Conservation (phyloP, 23 tunicate genomes). For the Clavelina lepadiformis region DNA sequence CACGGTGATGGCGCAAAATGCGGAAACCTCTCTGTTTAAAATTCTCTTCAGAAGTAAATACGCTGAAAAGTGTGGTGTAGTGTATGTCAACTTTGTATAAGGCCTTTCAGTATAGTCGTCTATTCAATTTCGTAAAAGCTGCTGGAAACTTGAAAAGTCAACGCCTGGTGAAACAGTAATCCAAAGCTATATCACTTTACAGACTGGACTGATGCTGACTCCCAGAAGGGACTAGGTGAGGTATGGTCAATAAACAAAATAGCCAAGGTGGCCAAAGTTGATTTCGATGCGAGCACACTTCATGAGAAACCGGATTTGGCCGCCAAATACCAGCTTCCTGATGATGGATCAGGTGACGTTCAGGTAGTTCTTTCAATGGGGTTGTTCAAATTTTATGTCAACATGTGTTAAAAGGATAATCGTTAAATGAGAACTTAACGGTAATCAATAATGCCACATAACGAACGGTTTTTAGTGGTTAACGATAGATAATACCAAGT, state of each 20-base stretch:
- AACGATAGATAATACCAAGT: no score
- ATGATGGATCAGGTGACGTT: slow-evolving; percentile 86
- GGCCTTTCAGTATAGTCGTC: no score
- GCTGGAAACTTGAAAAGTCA: no score
- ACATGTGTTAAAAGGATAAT: no score
- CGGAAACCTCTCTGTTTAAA: slow-evolving; percentile 89
- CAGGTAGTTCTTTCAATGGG: slow-evolving; percentile 35
- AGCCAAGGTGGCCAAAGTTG: slow-evolving; percentile 92
- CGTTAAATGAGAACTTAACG: no score
- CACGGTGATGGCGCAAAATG: slow-evolving; percentile 63
- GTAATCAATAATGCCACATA: no score
- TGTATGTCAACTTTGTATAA: not conserved
- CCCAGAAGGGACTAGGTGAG: slow-evolving; percentile 88
- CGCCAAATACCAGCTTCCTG: slow-evolving; percentile 89
- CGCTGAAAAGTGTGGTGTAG: not conserved
- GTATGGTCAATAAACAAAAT: slow-evolving; percentile 71
- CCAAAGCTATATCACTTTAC: no score
- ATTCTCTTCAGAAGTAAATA: slow-evolving; percentile 65
- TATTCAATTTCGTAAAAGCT: no score
- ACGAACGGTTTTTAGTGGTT: no score
- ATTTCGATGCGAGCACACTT: slow-evolving; percentile 92
- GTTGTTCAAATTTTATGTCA: no score
- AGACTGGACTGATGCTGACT: slow-evolving; percentile 82
- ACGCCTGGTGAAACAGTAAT: no score
- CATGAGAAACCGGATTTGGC: slow-evolving; percentile 86